A percentile compares a stretch with the other conserved stretches of the same genome.
phyloP scores from a whole-genome alignment of 2,888 invertebrate species.

The Athalia rosae region DNA sequence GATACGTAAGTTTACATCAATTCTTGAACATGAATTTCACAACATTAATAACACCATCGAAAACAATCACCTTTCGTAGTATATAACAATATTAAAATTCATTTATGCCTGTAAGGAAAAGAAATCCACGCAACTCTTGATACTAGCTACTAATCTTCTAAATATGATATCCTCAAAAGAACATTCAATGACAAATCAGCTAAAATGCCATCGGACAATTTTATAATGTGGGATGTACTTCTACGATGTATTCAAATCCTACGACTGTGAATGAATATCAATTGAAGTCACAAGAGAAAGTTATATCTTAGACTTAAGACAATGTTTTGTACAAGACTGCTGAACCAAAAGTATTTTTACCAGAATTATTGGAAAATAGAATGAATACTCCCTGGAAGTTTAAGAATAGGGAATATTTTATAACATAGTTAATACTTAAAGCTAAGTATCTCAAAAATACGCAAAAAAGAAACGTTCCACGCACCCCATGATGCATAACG shows the following conservation, averaged over 20 bases:
- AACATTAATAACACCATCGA: conserved; percentile 16
- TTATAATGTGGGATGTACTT: conserved; percentile 32
- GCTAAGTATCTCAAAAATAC: conserved; percentile 30
- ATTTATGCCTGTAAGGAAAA: conserved; percentile 17
- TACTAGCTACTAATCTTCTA: conserved; percentile 6
- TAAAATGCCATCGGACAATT: conserved; percentile 19
- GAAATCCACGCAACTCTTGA: conserved; percentile 14
- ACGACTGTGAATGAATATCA: conserved; percentile 33
- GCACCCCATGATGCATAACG: background rate
- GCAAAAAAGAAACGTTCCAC: conserved; percentile 28
- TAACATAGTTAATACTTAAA: conserved; percentile 37
- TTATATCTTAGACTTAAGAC: conserved; percentile 41
- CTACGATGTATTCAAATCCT: conserved; percentile 18
- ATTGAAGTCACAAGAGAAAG: conserved; percentile 41
- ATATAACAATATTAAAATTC: conserved; percentile 23
- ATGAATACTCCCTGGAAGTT: conserved; percentile 39
- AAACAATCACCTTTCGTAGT: conserved; percentile 17
- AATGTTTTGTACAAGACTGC: conserved; percentile 44
- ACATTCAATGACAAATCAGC: conserved; percentile 7
- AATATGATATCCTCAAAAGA: conserved; percentile 22
- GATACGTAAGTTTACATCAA: conserved; percentile 13
- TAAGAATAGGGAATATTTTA: conserved; percentile 39
- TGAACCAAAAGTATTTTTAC: conserved; percentile 43
- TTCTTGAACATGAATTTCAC: conserved; percentile 24
- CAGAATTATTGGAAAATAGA: conserved; percentile 40